phyloP scores from a whole-genome alignment of 2,888 invertebrate genomes.

The Chrysolina americana region DNA sequence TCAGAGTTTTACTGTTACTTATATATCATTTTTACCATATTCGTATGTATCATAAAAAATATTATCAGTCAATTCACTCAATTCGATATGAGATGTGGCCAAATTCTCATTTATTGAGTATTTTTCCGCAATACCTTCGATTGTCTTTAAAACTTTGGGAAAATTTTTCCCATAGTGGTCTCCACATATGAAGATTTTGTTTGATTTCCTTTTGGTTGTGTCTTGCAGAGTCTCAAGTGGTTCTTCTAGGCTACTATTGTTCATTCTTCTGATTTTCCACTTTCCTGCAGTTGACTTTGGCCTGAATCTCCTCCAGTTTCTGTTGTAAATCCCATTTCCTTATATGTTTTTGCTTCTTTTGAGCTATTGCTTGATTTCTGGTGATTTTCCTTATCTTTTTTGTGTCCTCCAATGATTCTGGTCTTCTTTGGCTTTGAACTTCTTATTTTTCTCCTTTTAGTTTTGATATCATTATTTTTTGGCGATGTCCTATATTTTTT shows the following conservation, averaged over 20 bases:
- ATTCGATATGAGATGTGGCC: no score
- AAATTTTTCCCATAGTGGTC: no score
- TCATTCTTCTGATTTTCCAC: conserved; percentile 21
- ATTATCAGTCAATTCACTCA: no score
- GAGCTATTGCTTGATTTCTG: conserved; percentile 13
- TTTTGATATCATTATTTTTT: no score
- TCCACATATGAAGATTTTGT: no score
- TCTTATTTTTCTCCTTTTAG: conserved; percentile 8
- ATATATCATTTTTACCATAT: no score
- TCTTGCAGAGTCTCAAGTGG: conserved; percentile 11
- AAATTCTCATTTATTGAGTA: conserved; percentile 3
- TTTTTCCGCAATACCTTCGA: no score
- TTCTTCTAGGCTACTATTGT: conserved; percentile 1
- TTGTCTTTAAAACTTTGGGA: no score
- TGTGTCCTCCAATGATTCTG: no score
- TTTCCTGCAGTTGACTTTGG: conserved; percentile 13
- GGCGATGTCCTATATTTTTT: no score
- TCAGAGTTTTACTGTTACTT: no score
- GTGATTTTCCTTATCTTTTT: conserved; percentile 5
- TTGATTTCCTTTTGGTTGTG: conserved; percentile 20
- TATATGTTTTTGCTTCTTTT: conserved; percentile 14
- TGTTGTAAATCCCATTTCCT: conserved; percentile 22
- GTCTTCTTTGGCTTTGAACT: conserved; percentile 6
- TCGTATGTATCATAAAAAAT: no score
- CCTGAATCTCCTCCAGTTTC: conserved; percentile 9